Evolutionary conservation across 2,113 vertebrate genomes (phyloP), one percentile per base, ranked within the genome.

Genomic region (Rhinolophus sinicus): DNA sequence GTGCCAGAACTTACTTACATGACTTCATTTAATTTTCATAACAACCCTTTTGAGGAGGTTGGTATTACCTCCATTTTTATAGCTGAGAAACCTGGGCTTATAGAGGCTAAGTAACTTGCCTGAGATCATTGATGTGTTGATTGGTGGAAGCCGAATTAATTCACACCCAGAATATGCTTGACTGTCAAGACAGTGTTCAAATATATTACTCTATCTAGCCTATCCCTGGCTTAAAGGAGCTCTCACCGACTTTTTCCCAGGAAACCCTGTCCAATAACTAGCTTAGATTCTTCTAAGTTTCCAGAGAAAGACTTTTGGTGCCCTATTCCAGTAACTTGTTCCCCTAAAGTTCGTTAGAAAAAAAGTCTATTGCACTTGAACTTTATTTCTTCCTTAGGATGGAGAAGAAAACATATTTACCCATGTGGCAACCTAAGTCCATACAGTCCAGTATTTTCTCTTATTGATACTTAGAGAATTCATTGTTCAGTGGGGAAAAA

Each of bases 241-340:
- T 69, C n/a, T 95, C 62, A 52, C 67, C 60, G 88, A 77, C 47
- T 83, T 94, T 97, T 82, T 84, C 54, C 54, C 87, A 90, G 85
- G 76, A 90, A 94, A 19, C 9, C 24, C 47, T 92, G 69, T 94
- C 69, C 56, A 91, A 75, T 64, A 91, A 62, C 24, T 84, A 83
- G 83, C 11, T 93, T 96, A 92, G 18, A 84, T 70, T 92, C 69
- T 94, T 95, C 65, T 60, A 22, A 26, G 38, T 96, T 97, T 96
- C 75, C 81, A 97, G 58, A 77, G 88, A 19, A 92, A 60, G 56
- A 72, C 54, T 85, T 73, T 88, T 86, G 54, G 30, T 65, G 21
- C 33, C 47, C 62, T 70, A 67, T 85, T 87, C 26, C 40, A 89
- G 28, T 89, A 58, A 81, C 56, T 95, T 92, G 13, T 93, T 91